These are phyloP conservation scores for Albula goreensis DNA, from an alignment of 2,113 vertebrate species.

Conservation along the genomic window DNA sequence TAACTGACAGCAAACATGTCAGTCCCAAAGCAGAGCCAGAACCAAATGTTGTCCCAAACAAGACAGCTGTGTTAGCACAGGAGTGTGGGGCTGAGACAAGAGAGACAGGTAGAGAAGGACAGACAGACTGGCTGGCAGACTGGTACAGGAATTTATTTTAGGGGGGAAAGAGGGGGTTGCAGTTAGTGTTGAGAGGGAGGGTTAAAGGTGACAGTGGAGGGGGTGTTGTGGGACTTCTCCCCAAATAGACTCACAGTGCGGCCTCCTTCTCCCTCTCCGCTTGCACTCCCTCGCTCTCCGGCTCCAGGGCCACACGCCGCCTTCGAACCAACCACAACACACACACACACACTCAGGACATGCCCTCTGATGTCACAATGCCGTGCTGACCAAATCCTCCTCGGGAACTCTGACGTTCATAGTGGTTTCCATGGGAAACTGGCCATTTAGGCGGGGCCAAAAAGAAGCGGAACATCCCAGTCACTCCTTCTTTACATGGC, in stretches of 20 bases:
- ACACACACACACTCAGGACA: constrained; percentile 28
- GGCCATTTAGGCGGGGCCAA: neutral
- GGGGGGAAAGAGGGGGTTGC: neutral
- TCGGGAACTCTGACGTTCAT: neutral
- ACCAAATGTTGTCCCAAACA: neutral
- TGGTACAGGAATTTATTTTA: neutral
- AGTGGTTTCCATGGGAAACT: neutral
- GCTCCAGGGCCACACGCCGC: constrained; percentile 86
- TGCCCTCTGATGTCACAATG: neutral
- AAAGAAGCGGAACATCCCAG: neutral
- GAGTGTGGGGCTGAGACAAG: neutral
- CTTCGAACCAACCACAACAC: constrained; percentile 56
- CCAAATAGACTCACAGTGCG: constrained; percentile 79
- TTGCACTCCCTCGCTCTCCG: constrained; percentile 84
- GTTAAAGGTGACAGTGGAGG: neutral
- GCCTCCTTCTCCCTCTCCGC: constrained; percentile 90
- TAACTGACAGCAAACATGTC: neutral
- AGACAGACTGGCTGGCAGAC: constrained; percentile 6
- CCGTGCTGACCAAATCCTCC: neutral
- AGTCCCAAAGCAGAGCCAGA: neutral
- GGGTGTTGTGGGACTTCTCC: neutral
- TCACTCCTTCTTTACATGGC: too few species aligned
- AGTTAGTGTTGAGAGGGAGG: neutral
- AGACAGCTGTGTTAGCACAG: neutral
- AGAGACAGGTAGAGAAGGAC: neutral